Conservation (phyloP, 1,140 invertebrate genomes). For the Calliphora vicina region DNA sequence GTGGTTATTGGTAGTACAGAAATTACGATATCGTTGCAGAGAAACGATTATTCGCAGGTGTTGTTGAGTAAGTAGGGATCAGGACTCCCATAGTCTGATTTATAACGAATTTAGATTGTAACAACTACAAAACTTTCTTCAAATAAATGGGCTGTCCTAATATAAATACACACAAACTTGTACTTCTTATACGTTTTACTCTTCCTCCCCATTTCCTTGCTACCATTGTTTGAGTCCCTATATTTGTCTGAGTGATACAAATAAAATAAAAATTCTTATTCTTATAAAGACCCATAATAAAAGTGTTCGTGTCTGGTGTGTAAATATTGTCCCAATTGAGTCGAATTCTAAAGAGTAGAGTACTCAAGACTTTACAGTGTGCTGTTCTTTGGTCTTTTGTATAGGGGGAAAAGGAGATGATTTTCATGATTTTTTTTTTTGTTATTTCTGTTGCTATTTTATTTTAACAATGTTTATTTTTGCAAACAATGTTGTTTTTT, state of each 20-base stretch:
- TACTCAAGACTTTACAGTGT: neutral
- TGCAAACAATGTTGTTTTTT: neutral
- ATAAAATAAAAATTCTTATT: neutral
- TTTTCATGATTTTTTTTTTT: neutral
- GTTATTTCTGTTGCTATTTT: neutral
- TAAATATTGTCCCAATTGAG: conserved; percentile 29
- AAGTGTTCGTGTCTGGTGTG: conserved; percentile 8
- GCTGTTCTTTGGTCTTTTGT: neutral
- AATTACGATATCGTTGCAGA: no score
- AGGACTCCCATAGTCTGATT: no score
- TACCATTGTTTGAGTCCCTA: neutral
- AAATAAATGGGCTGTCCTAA: no score
- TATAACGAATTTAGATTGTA: no score
- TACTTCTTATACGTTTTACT: no score
- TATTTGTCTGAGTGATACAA: neutral
- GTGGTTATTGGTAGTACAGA: no score
- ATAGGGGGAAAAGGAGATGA: neutral
- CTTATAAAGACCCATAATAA: neutral
- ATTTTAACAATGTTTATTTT: conserved; percentile 11
- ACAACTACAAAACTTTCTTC: no score
- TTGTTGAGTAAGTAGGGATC: no score
- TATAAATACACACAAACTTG: no score
- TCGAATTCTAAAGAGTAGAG: neutral
- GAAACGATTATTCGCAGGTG: no score
- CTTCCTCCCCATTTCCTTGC: neutral